These are phyloP conservation scores for Prolemur simus DNA, from an alignment of 2,113 vertebrate species.

Conservation along the genomic window DNA sequence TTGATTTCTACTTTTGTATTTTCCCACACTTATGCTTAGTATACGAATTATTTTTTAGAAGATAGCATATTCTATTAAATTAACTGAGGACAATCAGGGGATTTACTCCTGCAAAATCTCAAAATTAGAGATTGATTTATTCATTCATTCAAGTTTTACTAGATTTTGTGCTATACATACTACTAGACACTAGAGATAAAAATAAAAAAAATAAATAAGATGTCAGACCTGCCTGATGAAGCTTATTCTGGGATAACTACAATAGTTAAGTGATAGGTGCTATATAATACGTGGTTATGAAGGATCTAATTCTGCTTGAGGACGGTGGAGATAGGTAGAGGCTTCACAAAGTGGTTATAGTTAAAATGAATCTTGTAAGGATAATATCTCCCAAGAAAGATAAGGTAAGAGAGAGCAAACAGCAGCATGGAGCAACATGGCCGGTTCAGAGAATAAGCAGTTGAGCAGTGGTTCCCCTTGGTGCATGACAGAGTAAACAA, in stretches of 20 bases:
- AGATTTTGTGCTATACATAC: background rate
- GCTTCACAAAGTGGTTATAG: background rate
- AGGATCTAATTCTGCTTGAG: background rate
- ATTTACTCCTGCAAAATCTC: background rate
- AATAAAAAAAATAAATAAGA: background rate
- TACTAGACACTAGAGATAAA: slow-evolving; percentile 7
- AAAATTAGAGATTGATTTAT: slow-evolving; percentile 40
- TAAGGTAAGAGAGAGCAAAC: background rate
- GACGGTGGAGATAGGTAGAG: background rate
- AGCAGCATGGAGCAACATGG: background rate
- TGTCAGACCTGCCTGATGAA: background rate
- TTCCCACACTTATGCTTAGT: background rate
- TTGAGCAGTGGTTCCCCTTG: background rate
- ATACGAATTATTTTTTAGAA: slow-evolving; percentile 14
- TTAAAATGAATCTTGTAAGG: background rate
- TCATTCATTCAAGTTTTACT: background rate
- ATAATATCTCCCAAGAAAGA: background rate
- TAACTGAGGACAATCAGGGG: background rate
- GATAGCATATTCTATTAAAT: background rate
- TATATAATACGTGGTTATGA: background rate
- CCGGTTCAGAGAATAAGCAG: background rate
- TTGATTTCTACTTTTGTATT: slow-evolving; percentile 11
- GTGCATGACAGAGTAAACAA: background rate
- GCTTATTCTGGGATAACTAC: background rate
- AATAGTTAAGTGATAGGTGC: background rate